Base-by-base conservation (phyloP, 2,113 vertebrate species). In the Sporophila hypoxantha region DNA sequence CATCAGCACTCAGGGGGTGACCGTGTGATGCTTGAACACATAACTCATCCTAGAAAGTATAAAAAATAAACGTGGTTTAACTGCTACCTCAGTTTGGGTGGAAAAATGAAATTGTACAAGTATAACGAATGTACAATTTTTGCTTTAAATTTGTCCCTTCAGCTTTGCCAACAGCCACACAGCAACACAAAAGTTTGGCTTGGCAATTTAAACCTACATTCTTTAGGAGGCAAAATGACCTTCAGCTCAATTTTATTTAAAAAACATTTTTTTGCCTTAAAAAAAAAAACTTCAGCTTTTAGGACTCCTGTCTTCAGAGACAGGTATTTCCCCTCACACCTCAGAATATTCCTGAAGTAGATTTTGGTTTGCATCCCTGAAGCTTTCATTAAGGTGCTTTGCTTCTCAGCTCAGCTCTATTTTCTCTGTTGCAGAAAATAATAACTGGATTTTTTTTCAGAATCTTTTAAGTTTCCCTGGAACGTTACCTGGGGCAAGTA, bases 401-500 rank as follows among this genome's bases (percentile, higher is more conserved):
- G 60, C 34, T 73, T 76, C 32, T 59, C 46, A 88, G 62, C 57
- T 85, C 71, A 87, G 25, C 37, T 71, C 64, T 90, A 4, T 23
- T 92, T 89, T 85, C 60, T 89, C 36, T 67, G 44, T 18, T 34
- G 74, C 21, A 92, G 49, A 57, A 70, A 69, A 73, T 26, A 32
- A 21, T 15, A 8, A 19, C 44, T 37, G 10, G 34, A 6, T 5
- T 73, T 46, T 79, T 79, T 70, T 85, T 16, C 68, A 74, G 39
- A 50, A 62, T 71, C 64, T 61, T 14, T 2, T 1, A 46, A 39
- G 39, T 36, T 65, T 74, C 36, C 20, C 36, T 30, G 53, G 59
- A 37, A 44, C 34, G 19, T 95, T 97, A 98, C 97, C 97, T 97
- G 95, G 30, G 96, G 92, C 49, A 98, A 30, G 34, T 95, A 68